Percentiles rank a stretch among this genome's conserved stretches.
phyloP scores from a whole-genome alignment of 2,888 invertebrate genomes.

The Nyleta sp. region DNA sequence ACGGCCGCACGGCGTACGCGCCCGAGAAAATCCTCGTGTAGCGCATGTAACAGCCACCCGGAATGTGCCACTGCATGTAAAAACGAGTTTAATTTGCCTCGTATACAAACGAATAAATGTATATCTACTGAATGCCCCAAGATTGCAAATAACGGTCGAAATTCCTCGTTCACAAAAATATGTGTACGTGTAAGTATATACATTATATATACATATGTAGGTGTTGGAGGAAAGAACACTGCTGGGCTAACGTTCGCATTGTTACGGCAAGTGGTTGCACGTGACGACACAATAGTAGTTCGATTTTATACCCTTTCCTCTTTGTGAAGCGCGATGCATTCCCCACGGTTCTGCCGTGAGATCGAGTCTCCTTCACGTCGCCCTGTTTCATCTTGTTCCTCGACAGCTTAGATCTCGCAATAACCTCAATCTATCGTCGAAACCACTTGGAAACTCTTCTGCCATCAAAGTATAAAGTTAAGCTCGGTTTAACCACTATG shows the following conservation, averaged over 20 bases:
- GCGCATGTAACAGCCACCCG: conserved; percentile 78
- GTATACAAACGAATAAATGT: too few relatives aligned
- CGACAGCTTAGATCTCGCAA: conserved; percentile 73
- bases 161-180: background rate
- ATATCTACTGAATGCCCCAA: too few relatives aligned
- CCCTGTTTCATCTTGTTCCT: conserved; percentile 66
- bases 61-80: conserved; percentile 76
- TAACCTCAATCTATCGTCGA: conserved; percentile 72
- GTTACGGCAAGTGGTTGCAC: conserved; percentile 78
- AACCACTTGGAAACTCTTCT: conserved; percentile 62
- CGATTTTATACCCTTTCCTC: conserved; percentile 74
- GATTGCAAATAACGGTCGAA: background rate
- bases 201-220: conserved; percentile 11
- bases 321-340: conserved; percentile 55
- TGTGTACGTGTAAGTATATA: conserved; percentile 9
- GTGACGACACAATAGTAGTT: conserved; percentile 80
- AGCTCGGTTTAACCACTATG: conserved; percentile 60
- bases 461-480: conserved; percentile 61
- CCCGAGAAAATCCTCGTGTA: conserved; percentile 79
- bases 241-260: conserved; percentile 72
- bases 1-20: conserved; percentile 73
- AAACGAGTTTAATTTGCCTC: too few relatives aligned
- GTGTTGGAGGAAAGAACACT: conserved; percentile 50
- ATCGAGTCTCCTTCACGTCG: conserved; percentile 56
- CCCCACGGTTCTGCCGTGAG: conserved; percentile 55